phyloP scores from a whole-genome alignment of 2,797 vertebrate species.

The Sebastolobus altivelis region DNA sequence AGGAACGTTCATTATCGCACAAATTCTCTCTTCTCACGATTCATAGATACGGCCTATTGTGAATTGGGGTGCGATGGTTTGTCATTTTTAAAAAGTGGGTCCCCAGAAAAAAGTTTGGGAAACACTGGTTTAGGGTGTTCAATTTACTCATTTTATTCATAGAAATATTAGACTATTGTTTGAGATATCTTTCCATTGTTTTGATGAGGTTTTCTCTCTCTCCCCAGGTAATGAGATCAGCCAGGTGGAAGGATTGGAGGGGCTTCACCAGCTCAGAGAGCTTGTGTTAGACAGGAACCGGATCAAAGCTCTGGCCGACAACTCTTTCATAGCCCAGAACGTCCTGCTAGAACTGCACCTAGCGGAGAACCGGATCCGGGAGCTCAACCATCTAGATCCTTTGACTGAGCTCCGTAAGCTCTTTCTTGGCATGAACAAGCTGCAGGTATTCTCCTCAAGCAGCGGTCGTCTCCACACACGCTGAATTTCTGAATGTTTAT shows the following conservation, averaged over 20 bases:
- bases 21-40: too few species aligned
- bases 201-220: slow-evolving; percentile 35
- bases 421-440: slow-evolving; percentile 89
- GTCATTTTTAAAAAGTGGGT: too few species aligned
- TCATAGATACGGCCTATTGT: too few species aligned
- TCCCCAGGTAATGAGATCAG: slow-evolving; percentile 89
- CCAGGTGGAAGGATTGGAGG: slow-evolving; percentile 90
- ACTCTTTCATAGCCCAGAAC: slow-evolving; percentile 85
- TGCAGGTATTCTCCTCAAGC: slow-evolving; percentile 84
- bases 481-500: slow-evolving; percentile 9
- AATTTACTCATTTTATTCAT: slow-evolving; percentile 1
- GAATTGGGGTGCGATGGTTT: too few species aligned
- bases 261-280: slow-evolving; percentile 85
- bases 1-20: too few species aligned
- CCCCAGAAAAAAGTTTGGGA: too few species aligned
- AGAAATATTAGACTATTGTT: slow-evolving; percentile 13
- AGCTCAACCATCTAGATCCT: slow-evolving; percentile 86
- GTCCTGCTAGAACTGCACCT: slow-evolving; percentile 86
- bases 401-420: slow-evolving; percentile 87
- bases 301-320: slow-evolving; percentile 85
- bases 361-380: slow-evolving; percentile 88
- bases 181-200: slow-evolving; percentile 11
- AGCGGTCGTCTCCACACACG: background rate
- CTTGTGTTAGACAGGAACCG: slow-evolving; percentile 89
- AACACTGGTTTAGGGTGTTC: background rate